A percentile compares a stretch with the other conserved stretches of the same genome.
These are phyloP conservation scores for Acrobasis consociella DNA, from an alignment of 2,888 invertebrate species.

Conservation along the genomic window DNA sequence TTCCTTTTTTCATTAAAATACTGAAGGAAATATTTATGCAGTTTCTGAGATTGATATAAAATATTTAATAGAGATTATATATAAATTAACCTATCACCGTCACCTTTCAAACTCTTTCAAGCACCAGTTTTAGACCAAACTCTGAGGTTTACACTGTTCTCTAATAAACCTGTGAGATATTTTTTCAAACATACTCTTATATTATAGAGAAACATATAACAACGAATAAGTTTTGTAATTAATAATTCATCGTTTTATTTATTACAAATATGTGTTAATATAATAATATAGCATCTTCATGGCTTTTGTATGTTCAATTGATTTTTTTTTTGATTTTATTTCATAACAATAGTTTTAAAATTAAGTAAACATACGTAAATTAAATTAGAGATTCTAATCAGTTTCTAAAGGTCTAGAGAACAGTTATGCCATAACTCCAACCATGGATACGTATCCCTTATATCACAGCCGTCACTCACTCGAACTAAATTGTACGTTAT, in stretches of 20 bases:
- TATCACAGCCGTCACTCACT: conserved; percentile 49
- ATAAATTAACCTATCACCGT: conserved; percentile 26
- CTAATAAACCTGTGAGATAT: neutral
- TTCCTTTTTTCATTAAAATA: too few relatives aligned
- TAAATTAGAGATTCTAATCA: too few relatives aligned
- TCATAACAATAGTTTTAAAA: too few relatives aligned
- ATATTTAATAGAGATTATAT: conserved; percentile 2
- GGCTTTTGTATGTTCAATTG: neutral
- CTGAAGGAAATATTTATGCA: neutral
- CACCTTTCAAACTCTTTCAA: conserved; percentile 29
- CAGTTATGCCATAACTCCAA: neutral
- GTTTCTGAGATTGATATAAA: neutral
- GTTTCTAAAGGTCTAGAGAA: neutral
- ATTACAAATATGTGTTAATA: neutral
- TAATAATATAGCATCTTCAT: neutral
- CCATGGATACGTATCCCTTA: conserved; percentile 19
- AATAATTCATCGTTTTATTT: neutral
- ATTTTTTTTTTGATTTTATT: neutral
- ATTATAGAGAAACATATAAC: too few relatives aligned
- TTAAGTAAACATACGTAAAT: too few relatives aligned
- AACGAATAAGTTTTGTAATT: neutral
- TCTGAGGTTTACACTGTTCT: conserved; percentile 17
- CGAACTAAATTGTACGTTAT: conserved; percentile 30
- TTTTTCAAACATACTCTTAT: too few relatives aligned
- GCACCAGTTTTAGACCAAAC: conserved; percentile 45